Base-by-base conservation (phyloP, 2,888 invertebrate genomes). In the Thysanoteuthis rhombus region DNA sequence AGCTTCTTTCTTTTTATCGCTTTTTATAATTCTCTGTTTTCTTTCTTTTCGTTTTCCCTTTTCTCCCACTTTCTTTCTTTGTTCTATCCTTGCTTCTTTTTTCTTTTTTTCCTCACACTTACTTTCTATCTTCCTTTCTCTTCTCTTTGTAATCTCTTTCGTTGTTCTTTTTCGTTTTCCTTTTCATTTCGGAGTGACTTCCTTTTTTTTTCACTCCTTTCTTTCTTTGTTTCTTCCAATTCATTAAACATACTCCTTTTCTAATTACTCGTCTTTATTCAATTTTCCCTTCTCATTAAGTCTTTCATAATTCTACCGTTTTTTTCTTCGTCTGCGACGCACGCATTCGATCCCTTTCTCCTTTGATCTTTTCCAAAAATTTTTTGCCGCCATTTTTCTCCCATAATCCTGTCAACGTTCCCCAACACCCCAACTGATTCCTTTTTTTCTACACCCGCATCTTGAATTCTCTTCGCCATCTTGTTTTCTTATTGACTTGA, bases 51-150 rank as follows among this genome's bases (percentile, higher is more conserved):
- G 0, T 75, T 2, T n/a, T 58, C 32, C 28, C 58, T 28, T 58
- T 58, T 28, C 4, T 58, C 58, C 1, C 6, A 8, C 28, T 8
- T 16, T 36, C 75, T 75, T 0, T n/a, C 1, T 1, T n/a, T n/a
- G 0, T n/a, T n/a, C 75, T 1, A 12, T 32, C 32, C n/a, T 1
- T n/a, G 6, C 1, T 75, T 8, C 0, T 75, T n/a, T n/a, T 0
- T 75, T 2, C 0, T 1, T 75, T 75, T n/a, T n/a, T n/a, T 75
- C n/a, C 32, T 58, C 28, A 5, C 32, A 32, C 6, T 58, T 58
- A 32, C 32, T 58, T 58, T 58, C 75, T 75, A 0, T 75, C n/a
- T n/a, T 75, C n/a, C 75, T n/a, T 75, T 75, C 75, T 10, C n/a
- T 32, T 75, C 12, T 8, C 10, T 75, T n/a, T n/a, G 10, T 75